phyloP scores from a whole-genome alignment of 2,888 invertebrate genomes.

The Byasa hedistus region DNA sequence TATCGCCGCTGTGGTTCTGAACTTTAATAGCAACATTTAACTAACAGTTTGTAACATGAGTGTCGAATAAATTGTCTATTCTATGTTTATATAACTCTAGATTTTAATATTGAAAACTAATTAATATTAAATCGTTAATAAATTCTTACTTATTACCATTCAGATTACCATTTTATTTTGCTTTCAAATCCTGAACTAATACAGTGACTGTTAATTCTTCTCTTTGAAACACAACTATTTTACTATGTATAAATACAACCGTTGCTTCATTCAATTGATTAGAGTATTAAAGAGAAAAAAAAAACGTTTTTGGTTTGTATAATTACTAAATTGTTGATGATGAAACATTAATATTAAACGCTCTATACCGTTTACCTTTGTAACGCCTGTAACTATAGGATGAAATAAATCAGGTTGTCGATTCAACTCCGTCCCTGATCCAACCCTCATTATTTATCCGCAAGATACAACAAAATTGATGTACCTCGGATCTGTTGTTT shows the following conservation, averaged over 20 bases:
- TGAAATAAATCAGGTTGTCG: conserved; percentile 28
- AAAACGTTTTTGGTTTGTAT: no score
- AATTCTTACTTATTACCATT: neutral
- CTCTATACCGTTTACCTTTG: no score
- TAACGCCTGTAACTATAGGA: neutral
- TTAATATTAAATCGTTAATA: no score
- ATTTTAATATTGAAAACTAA: neutral
- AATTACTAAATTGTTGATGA: no score
- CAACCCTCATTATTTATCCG: conserved; percentile 30
- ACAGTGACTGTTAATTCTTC: no score
- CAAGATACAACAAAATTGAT: conserved; percentile 25
- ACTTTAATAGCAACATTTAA: neutral
- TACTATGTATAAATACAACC: no score
- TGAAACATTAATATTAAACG: no score
- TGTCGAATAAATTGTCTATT: conserved; percentile 17
- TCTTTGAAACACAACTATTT: no score
- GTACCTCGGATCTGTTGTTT: conserved; percentile 24
- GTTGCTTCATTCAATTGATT: no score
- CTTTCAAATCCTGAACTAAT: neutral
- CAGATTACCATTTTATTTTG: neutral
- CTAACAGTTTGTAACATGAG: neutral
- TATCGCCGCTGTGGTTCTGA: conserved; percentile 8
- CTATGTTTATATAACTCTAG: neutral
- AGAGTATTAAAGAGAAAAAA: no score
- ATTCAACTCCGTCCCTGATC: conserved; percentile 24